Evolutionary conservation across 2,797 vertebrate genomes (phyloP), one percentile per base, ranked within the genome.

Genomic region (Anableps anableps): DNA sequence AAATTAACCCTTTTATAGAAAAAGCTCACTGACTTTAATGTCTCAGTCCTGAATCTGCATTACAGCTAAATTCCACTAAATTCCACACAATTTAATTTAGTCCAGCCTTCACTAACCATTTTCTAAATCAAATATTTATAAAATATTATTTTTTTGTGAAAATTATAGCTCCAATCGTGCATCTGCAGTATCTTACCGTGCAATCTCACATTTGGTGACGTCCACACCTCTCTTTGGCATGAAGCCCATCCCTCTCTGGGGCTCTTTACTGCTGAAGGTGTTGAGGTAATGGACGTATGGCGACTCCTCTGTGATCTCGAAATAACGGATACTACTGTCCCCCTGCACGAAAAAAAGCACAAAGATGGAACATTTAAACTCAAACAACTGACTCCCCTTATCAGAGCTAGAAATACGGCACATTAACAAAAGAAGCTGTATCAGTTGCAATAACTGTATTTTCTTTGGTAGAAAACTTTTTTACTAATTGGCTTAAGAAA

Each of bases 251-350:
- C 98, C 98, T 76, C 98, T 94, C 94, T 99, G 98, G 0, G 98
- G 98, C 93, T 99, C 98, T 91, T 99, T 99, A 94, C 97, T 98
- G 95, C 97, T 98, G 94, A 95, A 98, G 78, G 98, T 99, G 95
- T 91, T 99, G 92, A 99, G 96, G 95, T 99, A 99, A 90, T 99
- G 98, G 86, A 99, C 98, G 2, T 96, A 99, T 0, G 98, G 98
- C 0, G 97, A 95, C 87, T 99, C 98, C 0, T 97, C 96, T 0
- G 98, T 99, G 92, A 99, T 98, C 95, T 99, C 98, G 50, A 99
- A 99, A 94, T 99, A 99, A 9, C 98, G 96, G 91, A 99, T 95
- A 92, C 98, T 99, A 95, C 98, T 99, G 96, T 99, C 98, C 1
- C 98, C 98, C 98, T 99, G 68, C 41, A n/a, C 14, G 14, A 1